Conservation (phyloP, 1,140 invertebrate species). For the Pogonomyrmex barbatus region DNA sequence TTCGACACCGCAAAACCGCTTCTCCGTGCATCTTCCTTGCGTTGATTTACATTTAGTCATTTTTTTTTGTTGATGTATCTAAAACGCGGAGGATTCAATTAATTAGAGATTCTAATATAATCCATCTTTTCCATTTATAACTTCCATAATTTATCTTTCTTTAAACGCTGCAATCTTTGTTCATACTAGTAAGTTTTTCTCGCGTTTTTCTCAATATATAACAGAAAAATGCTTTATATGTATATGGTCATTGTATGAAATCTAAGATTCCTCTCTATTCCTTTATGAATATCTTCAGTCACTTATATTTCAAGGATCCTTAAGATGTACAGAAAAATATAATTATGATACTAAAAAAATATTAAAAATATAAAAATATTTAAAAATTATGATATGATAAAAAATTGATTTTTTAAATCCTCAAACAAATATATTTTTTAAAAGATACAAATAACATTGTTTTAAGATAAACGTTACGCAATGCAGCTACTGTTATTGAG, state of each 20-base stretch:
- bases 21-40: slow-evolving; percentile 22
- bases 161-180: background rate
- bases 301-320: background rate
- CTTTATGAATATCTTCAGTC: background rate
- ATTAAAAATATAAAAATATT: no score
- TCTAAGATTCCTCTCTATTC: background rate
- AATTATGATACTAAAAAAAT: no score
- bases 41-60: slow-evolving; percentile 60
- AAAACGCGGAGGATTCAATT: slow-evolving; percentile 28
- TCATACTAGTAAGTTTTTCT: background rate
- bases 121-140: slow-evolving; percentile 40
- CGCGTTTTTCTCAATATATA: background rate
- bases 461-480: no score
- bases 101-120: slow-evolving; percentile 33
- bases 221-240: background rate
- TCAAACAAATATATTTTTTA: no score
- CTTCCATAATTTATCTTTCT: slow-evolving; percentile 32
- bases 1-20: slow-evolving; percentile 53
- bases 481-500: no score
- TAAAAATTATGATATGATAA: no score
- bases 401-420: no score
- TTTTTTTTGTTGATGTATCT: slow-evolving; percentile 42
- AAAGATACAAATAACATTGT: no score
- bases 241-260: background rate
- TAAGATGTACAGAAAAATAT: background rate